These are phyloP conservation scores for Ceratosolen solmsi DNA, from an alignment of 1,140 invertebrate genomes.

Conservation along the genomic window DNA sequence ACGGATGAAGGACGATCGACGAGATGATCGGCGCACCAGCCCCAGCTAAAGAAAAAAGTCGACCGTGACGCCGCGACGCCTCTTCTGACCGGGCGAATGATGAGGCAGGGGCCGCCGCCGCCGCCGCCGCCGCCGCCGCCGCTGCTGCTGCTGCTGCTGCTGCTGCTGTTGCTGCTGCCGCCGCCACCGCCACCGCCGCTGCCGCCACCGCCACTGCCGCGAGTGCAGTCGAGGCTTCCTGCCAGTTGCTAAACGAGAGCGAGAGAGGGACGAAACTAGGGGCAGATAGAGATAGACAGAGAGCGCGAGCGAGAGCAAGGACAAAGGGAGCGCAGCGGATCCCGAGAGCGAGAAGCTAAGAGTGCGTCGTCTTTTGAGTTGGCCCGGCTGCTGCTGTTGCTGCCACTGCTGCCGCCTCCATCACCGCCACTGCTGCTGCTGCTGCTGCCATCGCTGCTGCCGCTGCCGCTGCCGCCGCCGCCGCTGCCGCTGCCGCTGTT, in stretches of 20 bases:
- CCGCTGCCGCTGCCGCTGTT: not conserved
- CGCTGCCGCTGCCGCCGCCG: not conserved
- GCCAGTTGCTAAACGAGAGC: not conserved
- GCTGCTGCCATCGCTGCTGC: not conserved
- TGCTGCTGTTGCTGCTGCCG: not conserved
- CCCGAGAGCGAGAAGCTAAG: not conserved
- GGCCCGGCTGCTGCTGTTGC: constrained; percentile 13
- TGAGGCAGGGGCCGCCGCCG: not conserved
- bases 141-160: too few relatives aligned
- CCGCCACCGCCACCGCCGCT: not conserved
- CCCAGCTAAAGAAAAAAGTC: not conserved
- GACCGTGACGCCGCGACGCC: not conserved
- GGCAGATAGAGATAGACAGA: not conserved
- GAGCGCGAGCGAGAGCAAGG: not conserved
- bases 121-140: too few relatives aligned
- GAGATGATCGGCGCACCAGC: too few relatives aligned
- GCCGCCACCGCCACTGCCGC: not conserved
- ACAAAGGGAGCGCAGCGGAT: not conserved
- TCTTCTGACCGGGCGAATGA: not conserved
- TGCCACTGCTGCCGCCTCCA: not conserved
- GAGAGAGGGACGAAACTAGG: not conserved
- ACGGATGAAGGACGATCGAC: constrained; percentile 28
- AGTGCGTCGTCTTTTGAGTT: constrained; percentile 23
- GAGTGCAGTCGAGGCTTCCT: not conserved
- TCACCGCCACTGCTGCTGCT: not conserved